These are phyloP conservation scores for Rhipidura dahli DNA, from an alignment of 2,113 vertebrate species.

Conservation along the genomic window DNA sequence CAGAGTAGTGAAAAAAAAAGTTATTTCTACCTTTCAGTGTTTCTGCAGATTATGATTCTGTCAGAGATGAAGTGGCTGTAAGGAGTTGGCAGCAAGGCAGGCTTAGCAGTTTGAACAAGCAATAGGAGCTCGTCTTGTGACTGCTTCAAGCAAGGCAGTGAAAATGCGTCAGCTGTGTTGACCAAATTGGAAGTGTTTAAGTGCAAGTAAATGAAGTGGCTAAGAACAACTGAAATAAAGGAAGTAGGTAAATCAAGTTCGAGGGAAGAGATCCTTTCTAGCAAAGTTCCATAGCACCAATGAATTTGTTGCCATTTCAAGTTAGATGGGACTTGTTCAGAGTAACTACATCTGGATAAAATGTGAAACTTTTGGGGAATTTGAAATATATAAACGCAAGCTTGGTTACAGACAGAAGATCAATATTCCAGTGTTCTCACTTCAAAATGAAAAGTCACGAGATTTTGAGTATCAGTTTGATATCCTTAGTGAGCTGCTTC, in stretches of 20 bases:
- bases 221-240: background rate
- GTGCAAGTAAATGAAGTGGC: background rate
- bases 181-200: background rate
- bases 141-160: background rate
- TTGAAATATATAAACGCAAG: background rate
- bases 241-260: background rate
- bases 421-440: background rate
- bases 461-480: background rate
- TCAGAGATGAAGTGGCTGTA: background rate
- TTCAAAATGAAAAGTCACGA: background rate
- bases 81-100: background rate
- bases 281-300: background rate
- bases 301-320: background rate
- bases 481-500: background rate
- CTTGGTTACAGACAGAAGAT: background rate
- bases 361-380: accelerated
- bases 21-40: background rate
- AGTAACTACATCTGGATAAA: background rate
- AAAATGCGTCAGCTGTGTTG: background rate
- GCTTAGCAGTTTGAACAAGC: background rate
- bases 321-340: background rate
- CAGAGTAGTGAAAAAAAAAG: background rate
- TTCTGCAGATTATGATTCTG: background rate
- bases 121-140: background rate
- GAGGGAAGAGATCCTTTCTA: background rate